Conservation (phyloP, 2,888 invertebrate species). For the Glomeris marginata region DNA sequence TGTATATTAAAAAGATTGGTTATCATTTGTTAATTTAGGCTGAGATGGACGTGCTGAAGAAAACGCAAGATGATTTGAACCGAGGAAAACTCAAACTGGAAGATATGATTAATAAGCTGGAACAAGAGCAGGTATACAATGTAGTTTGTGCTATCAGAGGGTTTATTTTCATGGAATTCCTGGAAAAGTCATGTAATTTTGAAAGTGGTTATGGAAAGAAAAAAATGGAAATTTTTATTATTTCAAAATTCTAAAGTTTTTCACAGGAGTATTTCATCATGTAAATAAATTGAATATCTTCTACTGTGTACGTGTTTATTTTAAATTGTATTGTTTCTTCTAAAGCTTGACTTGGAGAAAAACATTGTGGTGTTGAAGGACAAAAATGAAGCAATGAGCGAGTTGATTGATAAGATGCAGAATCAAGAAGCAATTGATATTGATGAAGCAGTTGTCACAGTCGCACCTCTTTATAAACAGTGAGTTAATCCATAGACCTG, state of each 20-base stretch:
- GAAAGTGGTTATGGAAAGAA: too few species aligned
- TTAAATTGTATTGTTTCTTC: slow-evolving; percentile 9
- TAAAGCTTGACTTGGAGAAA: slow-evolving; percentile 59
- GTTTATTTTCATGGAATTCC: too few species aligned
- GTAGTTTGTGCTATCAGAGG: not conserved
- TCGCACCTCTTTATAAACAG: slow-evolving; percentile 91
- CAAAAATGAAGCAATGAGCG: slow-evolving; percentile 71
- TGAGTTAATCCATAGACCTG: slow-evolving; percentile 41
- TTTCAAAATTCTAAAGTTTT: too few species aligned
- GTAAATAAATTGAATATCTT: not conserved
- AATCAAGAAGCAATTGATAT: slow-evolving; percentile 67
- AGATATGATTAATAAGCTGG: slow-evolving; percentile 54
- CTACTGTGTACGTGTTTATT: not conserved
- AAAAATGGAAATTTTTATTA: too few species aligned
- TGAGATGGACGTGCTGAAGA: slow-evolving; percentile 71
- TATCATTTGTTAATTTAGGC: slow-evolving; percentile 36
- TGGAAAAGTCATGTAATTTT: too few species aligned
- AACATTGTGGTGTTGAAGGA: slow-evolving; percentile 69
- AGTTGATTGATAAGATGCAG: slow-evolving; percentile 57
- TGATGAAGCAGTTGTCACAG: slow-evolving; percentile 92
- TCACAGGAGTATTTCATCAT: too few species aligned
- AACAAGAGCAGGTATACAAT: slow-evolving; percentile 27
- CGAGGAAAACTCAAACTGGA: slow-evolving; percentile 71
- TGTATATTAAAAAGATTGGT: slow-evolving; percentile 3
- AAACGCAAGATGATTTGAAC: slow-evolving; percentile 71